phyloP scores from a whole-genome alignment of 2,113 vertebrate genomes.

The Nymphicus hollandicus region DNA sequence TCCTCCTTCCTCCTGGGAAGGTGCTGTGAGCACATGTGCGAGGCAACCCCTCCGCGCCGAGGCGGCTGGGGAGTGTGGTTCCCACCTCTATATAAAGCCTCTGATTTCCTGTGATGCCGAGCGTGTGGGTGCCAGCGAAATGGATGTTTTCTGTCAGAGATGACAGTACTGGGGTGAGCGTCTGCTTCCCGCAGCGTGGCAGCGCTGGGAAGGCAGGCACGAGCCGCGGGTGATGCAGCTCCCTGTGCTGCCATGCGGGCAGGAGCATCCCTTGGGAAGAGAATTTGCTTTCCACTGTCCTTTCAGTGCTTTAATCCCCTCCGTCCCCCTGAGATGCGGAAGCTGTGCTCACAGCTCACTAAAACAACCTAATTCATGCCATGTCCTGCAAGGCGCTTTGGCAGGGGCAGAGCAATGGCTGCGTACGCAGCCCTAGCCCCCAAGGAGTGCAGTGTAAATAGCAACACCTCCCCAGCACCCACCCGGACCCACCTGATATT shows the following conservation, averaged over 20 bases:
- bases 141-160: conserved; percentile 21
- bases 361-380: rapidly evolving
- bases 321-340: neutral
- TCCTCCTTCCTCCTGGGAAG: neutral
- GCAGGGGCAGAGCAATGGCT: neutral
- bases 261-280: neutral
- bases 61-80: neutral
- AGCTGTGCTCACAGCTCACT: neutral
- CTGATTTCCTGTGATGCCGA: neutral
- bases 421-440: rapidly evolving
- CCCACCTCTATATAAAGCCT: conserved; percentile 23
- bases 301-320: neutral
- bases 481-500: neutral
- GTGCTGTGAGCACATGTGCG: neutral
- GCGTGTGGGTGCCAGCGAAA: neutral
- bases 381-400: neutral
- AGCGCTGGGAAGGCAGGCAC: neutral
- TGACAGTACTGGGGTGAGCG: neutral
- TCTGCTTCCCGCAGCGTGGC: neutral
- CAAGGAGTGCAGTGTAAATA: rapidly evolving
- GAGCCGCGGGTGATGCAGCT: neutral
- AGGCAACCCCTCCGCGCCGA: conserved; percentile 1
- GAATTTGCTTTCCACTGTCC: neutral
- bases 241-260: rapidly evolving
- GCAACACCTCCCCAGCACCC: neutral